These are phyloP conservation scores for Ascaphus truei DNA, from an alignment of 2,113 vertebrate genomes.

Conservation along the genomic window DNA sequence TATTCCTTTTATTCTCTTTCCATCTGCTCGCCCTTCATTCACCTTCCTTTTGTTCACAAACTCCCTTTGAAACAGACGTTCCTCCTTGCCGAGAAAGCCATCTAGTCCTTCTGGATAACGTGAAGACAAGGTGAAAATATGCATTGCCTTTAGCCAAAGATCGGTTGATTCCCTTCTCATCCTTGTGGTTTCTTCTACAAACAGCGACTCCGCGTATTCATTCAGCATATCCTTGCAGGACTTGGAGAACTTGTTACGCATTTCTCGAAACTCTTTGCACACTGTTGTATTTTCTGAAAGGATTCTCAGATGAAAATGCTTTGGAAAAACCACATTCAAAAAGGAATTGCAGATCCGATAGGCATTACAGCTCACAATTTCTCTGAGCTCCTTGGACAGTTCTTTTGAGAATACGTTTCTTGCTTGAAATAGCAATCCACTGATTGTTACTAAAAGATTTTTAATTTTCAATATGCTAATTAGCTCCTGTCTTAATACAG, in stretches of 20 bases:
- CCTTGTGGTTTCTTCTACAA: slow-evolving; percentile 40
- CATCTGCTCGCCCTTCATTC: slow-evolving; percentile 25
- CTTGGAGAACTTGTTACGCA: slow-evolving; percentile 38
- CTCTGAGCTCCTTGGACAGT: slow-evolving; percentile 46
- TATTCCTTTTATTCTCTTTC: slow-evolving; percentile 44
- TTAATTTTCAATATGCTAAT: slow-evolving; percentile 56
- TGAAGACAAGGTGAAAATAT: slow-evolving; percentile 56
- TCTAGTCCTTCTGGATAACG: slow-evolving; percentile 64
- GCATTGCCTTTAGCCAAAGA: slow-evolving; percentile 64
- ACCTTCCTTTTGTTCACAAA: slow-evolving; percentile 26
- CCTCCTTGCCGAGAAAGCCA: slow-evolving; percentile 57
- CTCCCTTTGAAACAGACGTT: slow-evolving; percentile 57
- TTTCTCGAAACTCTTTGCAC: slow-evolving; percentile 57
- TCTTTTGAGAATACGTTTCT: slow-evolving; percentile 45
- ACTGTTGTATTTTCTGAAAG: slow-evolving; percentile 61
- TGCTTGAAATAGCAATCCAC: slow-evolving; percentile 62
- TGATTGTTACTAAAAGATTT: slow-evolving; percentile 60
- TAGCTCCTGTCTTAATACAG: slow-evolving; percentile 54
- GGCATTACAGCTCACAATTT: slow-evolving; percentile 46
- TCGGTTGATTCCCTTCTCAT: slow-evolving; percentile 67
- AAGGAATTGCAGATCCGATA: slow-evolving; percentile 52
- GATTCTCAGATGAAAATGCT: slow-evolving; percentile 68
- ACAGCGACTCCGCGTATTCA: slow-evolving; percentile 52
- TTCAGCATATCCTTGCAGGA: slow-evolving; percentile 47
- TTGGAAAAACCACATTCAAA: slow-evolving; percentile 58